Conservation (phyloP, 2,113 vertebrate genomes). For the Strigops habroptila region DNA sequence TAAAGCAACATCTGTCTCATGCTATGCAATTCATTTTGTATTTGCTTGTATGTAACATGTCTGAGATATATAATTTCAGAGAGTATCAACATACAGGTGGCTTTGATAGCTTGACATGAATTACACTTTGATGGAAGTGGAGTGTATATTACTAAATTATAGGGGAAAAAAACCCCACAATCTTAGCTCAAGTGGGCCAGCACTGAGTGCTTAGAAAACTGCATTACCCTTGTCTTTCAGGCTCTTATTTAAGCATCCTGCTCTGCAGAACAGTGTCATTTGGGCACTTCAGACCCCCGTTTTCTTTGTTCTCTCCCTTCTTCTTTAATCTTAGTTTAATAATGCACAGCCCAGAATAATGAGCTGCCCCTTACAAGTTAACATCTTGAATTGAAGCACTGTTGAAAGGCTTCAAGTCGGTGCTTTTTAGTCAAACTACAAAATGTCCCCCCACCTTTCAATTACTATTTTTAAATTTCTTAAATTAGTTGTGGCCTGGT, state of each 20-base stretch:
- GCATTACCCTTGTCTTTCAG: neutral
- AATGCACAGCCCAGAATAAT: neutral
- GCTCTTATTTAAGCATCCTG: neutral
- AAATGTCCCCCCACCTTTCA: neutral
- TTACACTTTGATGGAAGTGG: neutral
- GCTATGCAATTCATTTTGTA: neutral
- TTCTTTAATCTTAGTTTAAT: conserved; percentile 36
- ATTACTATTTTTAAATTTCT: neutral
- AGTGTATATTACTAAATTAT: neutral
- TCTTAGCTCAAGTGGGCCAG: neutral
- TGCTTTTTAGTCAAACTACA: neutral
- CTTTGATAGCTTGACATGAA: neutral
- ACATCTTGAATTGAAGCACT: neutral
- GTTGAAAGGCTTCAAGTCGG: neutral
- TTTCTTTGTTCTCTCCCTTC: neutral
- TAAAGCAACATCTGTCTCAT: neutral
- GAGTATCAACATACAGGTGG: neutral
- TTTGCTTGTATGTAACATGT: neutral
- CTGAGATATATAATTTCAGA: neutral
- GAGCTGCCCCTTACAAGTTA: neutral
- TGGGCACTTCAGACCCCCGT: neutral
- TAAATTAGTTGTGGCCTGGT: neutral
- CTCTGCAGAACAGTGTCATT: neutral
- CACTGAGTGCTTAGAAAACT: neutral
- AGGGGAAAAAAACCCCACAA: neutral